Conservation (phyloP, 2,113 vertebrate species). For the Girardinichthys multiradiatus region DNA sequence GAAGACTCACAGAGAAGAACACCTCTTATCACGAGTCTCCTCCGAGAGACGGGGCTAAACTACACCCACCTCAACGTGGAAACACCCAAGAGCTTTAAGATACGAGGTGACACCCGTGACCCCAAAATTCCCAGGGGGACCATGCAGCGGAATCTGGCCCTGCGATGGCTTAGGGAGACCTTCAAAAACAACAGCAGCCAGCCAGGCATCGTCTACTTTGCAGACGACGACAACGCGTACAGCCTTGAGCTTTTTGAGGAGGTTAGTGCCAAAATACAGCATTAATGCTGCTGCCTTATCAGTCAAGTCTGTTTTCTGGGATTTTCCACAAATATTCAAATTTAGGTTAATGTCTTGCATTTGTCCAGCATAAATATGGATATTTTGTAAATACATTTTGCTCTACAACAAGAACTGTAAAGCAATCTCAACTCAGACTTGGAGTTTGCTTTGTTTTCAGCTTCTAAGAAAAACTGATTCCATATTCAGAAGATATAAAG, state of each 20-base stretch:
- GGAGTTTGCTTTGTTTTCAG: neutral
- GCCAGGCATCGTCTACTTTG: constrained; percentile 94
- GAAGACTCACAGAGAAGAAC: constrained; percentile 94
- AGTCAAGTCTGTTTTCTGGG: neutral
- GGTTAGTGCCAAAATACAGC: constrained; percentile 77
- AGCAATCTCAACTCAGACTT: neutral
- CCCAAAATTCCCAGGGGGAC: constrained; percentile 95
- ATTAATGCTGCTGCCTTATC: neutral
- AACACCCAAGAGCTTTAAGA: constrained; percentile 96
- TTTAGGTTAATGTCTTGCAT: neutral
- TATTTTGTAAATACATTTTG: neutral
- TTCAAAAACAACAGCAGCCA: constrained; percentile 92
- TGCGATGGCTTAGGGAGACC: constrained; percentile 95
- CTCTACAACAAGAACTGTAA: neutral
- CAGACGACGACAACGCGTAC: constrained; percentile 97
- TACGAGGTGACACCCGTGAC: constrained; percentile 90
- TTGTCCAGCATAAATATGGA: neutral
- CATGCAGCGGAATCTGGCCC: constrained; percentile 97
- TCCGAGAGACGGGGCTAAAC: constrained; percentile 94
- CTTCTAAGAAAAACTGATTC: neutral
- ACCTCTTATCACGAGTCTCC: constrained; percentile 87
- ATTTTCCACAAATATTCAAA: neutral
- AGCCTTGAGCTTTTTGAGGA: constrained; percentile 98
- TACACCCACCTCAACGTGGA: constrained; percentile 99
- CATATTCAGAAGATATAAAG: neutral